Evolutionary conservation across 2,888 invertebrate species (phyloP).

Genomic region (Melanostoma scalare): DNA sequence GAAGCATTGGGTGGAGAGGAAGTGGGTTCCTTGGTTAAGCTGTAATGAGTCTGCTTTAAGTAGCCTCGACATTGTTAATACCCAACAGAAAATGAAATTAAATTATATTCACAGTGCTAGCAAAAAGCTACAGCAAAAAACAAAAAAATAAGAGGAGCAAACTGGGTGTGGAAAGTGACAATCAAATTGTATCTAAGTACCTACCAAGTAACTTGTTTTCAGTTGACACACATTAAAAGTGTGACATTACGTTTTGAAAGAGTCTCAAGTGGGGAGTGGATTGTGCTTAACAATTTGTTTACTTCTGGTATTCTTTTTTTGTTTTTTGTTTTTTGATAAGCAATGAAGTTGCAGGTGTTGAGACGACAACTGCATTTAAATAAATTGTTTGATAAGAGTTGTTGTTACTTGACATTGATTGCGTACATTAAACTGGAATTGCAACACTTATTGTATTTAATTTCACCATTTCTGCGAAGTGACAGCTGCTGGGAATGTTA

Average conservation of each 20-base stretch:
- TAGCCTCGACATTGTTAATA: slow-evolving; percentile 62
- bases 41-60: slow-evolving; percentile 48
- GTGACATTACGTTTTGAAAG: slow-evolving; percentile 50
- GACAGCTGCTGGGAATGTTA: no score
- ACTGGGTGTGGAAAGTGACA: slow-evolving; percentile 68
- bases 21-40: slow-evolving; percentile 27
- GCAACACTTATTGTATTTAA: neutral
- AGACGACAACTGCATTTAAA: slow-evolving; percentile 33
- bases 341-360: slow-evolving; percentile 51
- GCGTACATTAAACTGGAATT: slow-evolving; percentile 31
- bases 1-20: slow-evolving; percentile 29
- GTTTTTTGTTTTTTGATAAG: neutral
- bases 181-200: slow-evolving; percentile 63
- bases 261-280: slow-evolving; percentile 13
- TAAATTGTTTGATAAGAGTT: slow-evolving; percentile 46
- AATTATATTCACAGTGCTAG: slow-evolving; percentile 17
- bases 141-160: slow-evolving; percentile 18
- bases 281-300: slow-evolving; percentile 30
- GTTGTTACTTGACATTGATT: slow-evolving; percentile 54
- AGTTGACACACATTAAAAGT: slow-evolving; percentile 64
- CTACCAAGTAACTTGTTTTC: slow-evolving; percentile 60
- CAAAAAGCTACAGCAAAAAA: neutral
- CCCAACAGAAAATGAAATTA: slow-evolving; percentile 24
- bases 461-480: neutral
- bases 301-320: slow-evolving; percentile 18